These are phyloP conservation scores for Epirrhoe tristata DNA, from an alignment of 2,888 invertebrate genomes.

Conservation along the genomic window DNA sequence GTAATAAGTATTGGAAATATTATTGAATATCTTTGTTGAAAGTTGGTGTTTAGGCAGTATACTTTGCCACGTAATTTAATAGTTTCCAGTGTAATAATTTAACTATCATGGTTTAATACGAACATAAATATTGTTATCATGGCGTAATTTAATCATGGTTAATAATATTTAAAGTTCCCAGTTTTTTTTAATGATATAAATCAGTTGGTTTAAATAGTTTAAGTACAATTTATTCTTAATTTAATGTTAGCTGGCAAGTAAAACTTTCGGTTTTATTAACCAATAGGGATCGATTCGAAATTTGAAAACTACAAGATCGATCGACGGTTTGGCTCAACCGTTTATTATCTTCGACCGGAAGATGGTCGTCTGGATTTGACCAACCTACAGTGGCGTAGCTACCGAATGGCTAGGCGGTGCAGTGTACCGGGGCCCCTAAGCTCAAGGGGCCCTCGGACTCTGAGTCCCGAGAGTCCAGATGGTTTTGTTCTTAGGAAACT, in stretches of 20 bases:
- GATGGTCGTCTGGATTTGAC: not conserved
- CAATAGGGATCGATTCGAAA: not conserved
- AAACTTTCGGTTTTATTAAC: not conserved
- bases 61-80: conserved; percentile 13
- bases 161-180: not conserved
- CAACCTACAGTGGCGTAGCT: no score
- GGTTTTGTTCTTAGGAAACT: no score
- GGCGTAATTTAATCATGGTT: no score
- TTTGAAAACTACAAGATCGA: not conserved
- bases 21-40: conserved; percentile 16
- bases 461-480: no score
- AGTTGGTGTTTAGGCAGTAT: conserved; percentile 20
- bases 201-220: conserved; percentile 1
- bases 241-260: not conserved
- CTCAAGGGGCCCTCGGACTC: no score
- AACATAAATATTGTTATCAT: no score
- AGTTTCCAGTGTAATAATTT: not conserved
- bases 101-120: no score
- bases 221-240: conserved; percentile 2
- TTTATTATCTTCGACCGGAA: not conserved
- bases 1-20: conserved; percentile 15
- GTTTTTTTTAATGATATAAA: conserved; percentile 7
- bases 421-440: no score
- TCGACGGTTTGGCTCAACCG: not conserved
- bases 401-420: no score